Conservation (phyloP, 2,113 vertebrate species). For the Narcine bancroftii region DNA sequence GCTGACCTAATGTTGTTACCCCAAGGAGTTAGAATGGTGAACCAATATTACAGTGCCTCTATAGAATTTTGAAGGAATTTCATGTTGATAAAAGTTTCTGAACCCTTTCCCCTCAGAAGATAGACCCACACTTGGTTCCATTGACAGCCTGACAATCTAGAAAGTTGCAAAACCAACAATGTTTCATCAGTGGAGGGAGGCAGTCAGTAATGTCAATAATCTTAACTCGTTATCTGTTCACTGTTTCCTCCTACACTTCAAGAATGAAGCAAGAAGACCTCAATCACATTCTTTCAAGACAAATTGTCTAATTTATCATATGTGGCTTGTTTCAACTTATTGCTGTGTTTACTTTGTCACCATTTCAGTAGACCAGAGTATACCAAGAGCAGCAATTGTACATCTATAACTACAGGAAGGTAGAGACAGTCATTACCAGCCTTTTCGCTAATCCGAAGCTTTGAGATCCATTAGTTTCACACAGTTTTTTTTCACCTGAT, state of each 20-base stretch:
- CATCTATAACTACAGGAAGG: not conserved
- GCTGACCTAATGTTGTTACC: too few species aligned
- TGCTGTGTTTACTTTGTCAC: not conserved
- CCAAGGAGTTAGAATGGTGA: too few species aligned
- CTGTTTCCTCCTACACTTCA: constrained; percentile 9
- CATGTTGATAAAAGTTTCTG: too few species aligned
- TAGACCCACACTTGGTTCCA: not conserved
- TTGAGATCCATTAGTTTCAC: not conserved
- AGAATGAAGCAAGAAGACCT: constrained; percentile 13
- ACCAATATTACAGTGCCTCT: too few species aligned
- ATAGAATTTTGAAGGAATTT: too few species aligned
- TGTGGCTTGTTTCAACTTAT: constrained; percentile 30
- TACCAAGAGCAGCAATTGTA: not conserved
- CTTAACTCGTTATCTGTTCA: constrained; percentile 23
- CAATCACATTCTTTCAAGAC: constrained; percentile 13
- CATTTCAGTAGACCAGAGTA: not conserved
- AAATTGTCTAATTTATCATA: constrained; percentile 12
- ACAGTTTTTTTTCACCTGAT: not conserved
- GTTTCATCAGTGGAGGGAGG: not conserved
- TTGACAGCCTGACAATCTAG: not conserved
- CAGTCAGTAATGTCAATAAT: constrained; percentile 7
- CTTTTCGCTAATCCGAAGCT: not conserved
- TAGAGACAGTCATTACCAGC: not conserved
- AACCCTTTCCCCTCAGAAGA: not conserved
- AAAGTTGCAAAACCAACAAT: constrained; percentile 10